A percentile compares a stretch with the other conserved stretches of the same genome.
These are phyloP conservation scores for Climacteris rufus DNA, from an alignment of 2,113 vertebrate species.

Conservation along the genomic window DNA sequence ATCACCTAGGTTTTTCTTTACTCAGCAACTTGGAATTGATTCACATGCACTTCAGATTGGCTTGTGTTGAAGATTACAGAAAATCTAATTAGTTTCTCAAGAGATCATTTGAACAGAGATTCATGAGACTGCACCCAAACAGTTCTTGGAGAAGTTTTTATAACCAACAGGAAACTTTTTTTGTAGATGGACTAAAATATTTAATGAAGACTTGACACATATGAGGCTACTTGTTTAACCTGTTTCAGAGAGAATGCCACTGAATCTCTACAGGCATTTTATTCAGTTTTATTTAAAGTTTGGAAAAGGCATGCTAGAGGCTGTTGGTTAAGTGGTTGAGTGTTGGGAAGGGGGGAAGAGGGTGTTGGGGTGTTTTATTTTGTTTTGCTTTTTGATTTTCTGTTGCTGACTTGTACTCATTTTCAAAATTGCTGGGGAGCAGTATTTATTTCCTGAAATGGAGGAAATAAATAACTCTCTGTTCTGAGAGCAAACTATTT, in stretches of 20 bases:
- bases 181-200: neutral
- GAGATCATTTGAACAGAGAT: neutral
- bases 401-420: neutral
- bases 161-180: neutral
- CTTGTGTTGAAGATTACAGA: neutral
- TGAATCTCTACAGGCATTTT: neutral
- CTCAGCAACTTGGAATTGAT: neutral
- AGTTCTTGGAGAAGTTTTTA: neutral
- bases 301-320: neutral
- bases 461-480: no score
- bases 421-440: neutral
- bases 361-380: neutral
- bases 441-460: neutral
- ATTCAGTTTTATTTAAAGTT: neutral
- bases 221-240: neutral
- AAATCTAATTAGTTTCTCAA: neutral
- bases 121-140: neutral
- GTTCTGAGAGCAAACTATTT: neutral
- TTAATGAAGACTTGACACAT: neutral
- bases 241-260: neutral
- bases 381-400: neutral
- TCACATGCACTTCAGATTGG: neutral
- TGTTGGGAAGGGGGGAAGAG: neutral
- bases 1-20: neutral
- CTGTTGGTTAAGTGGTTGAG: neutral